A percentile compares a stretch with the other conserved stretches of the same genome.
Conservation (phyloP, 2,113 vertebrate genomes). For the Labrus mixtus region DNA sequence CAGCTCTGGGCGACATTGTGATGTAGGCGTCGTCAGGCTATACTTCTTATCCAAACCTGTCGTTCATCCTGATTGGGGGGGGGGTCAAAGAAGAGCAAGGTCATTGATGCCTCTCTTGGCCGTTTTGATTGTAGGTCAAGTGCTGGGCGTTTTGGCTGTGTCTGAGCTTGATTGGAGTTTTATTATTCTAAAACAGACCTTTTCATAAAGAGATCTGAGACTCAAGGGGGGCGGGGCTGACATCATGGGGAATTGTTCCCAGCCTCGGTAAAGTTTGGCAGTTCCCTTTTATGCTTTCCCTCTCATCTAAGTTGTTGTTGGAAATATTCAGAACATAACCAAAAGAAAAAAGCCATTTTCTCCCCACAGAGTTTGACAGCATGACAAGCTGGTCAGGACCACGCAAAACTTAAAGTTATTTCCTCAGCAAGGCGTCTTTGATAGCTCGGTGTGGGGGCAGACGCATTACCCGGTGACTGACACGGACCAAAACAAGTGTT, state of each 20-base stretch:
- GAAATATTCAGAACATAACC: conserved; percentile 36
- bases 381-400: conserved; percentile 42
- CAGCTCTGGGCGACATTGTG: conserved; percentile 5
- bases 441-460: conserved; percentile 19
- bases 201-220: conserved; percentile 32
- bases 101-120: conserved; percentile 32
- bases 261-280: conserved; percentile 8
- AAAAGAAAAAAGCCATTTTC: conserved; percentile 21
- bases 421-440: conserved; percentile 31
- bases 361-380: conserved; percentile 33
- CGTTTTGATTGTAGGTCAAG: conserved; percentile 59
- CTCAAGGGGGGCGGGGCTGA: conserved; percentile 9
- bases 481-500: conserved; percentile 29
- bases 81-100: not conserved
- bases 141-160: conserved; percentile 23
- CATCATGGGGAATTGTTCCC: not conserved
- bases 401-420: conserved; percentile 22
- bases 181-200: conserved; percentile 57
- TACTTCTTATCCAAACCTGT: conserved; percentile 1
- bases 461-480: conserved; percentile 19
- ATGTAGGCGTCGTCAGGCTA: not conserved
- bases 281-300: conserved; percentile 3
- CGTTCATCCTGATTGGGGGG: conserved; percentile 28
- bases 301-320: conserved; percentile 45
- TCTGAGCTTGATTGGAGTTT: conserved; percentile 49